A percentile compares a stretch with the other conserved stretches of the same genome.
phyloP scores from a whole-genome alignment of 1,140 invertebrate genomes.

The Leptinotarsa texana region DNA sequence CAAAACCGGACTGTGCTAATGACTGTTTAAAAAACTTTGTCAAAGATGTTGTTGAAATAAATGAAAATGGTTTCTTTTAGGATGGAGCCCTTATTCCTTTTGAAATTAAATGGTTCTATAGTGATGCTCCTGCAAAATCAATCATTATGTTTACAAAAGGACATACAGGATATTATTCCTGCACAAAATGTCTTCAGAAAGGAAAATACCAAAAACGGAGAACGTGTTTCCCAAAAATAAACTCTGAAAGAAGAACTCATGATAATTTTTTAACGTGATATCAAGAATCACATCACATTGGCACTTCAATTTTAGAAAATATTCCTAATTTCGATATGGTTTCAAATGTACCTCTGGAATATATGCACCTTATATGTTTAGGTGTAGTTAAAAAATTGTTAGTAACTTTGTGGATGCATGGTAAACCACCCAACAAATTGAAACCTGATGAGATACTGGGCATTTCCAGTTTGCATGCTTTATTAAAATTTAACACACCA shows the following conservation, averaged over 20 bases:
- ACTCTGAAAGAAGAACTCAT: conserved; percentile 1
- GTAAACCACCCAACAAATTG: conserved; percentile 14
- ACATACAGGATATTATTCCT: conserved; percentile 22
- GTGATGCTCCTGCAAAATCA: conserved; percentile 23
- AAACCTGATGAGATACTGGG: not conserved
- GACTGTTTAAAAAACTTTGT: conserved; percentile 9
- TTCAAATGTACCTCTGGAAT: conserved; percentile 31
- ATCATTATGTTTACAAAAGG: not conserved
- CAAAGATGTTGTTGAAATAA: not conserved
- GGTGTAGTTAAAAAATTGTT: conserved; percentile 33
- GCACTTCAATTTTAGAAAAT: conserved; percentile 4
- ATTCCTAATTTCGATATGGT: conserved; percentile 29
- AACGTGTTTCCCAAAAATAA: not conserved
- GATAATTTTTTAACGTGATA: not conserved
- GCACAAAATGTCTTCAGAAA: conserved; percentile 26
- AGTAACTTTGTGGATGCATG: conserved; percentile 7
- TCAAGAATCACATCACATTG: conserved; percentile 12
- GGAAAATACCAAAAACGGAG: conserved; percentile 2
- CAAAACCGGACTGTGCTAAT: not conserved
- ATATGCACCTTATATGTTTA: conserved; percentile 36
- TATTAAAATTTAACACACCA: conserved; percentile 11
- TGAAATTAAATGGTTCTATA: not conserved
- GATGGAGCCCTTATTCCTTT: not conserved
- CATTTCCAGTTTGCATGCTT: not conserved
- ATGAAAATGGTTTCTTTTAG: not conserved